Conservation (phyloP, 2,113 vertebrate genomes). For the Clarias batrachus region DNA sequence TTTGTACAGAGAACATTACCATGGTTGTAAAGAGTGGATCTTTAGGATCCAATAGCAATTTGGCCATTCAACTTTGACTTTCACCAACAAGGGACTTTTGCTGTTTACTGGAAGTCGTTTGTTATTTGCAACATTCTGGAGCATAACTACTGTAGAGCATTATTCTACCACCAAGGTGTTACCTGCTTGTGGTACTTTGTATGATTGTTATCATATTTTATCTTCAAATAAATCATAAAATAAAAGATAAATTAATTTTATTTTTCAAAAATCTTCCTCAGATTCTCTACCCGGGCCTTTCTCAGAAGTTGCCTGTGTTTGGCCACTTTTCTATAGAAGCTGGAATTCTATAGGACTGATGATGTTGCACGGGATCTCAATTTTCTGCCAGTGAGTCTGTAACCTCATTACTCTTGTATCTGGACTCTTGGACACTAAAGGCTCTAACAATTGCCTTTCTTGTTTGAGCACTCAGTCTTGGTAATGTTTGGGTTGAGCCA, state of each 20-base stretch:
- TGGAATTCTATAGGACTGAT: not conserved
- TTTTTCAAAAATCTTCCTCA: not conserved
- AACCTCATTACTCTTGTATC: not conserved
- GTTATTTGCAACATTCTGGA: not conserved
- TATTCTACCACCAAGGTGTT: not conserved
- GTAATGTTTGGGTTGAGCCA: not conserved
- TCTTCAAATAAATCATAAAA: no score
- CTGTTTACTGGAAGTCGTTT: not conserved
- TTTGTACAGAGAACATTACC: not conserved
- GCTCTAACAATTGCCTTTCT: not conserved
- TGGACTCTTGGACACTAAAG: not conserved
- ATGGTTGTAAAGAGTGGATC: not conserved
- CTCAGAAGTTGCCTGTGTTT: not conserved
- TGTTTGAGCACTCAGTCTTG: not conserved
- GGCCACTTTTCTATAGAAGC: not conserved
- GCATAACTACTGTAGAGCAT: not conserved
- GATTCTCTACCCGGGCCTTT: not conserved
- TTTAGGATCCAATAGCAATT: not conserved
- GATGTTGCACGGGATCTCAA: not conserved
- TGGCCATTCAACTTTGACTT: not conserved
- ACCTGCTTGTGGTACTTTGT: not conserved
- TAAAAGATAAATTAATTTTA: no score
- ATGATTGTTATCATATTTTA: not conserved
- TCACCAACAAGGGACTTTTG: not conserved
- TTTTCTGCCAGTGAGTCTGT: not conserved